These are phyloP conservation scores for Cylas formicarius DNA, from an alignment of 1,140 invertebrate species.

Conservation along the genomic window DNA sequence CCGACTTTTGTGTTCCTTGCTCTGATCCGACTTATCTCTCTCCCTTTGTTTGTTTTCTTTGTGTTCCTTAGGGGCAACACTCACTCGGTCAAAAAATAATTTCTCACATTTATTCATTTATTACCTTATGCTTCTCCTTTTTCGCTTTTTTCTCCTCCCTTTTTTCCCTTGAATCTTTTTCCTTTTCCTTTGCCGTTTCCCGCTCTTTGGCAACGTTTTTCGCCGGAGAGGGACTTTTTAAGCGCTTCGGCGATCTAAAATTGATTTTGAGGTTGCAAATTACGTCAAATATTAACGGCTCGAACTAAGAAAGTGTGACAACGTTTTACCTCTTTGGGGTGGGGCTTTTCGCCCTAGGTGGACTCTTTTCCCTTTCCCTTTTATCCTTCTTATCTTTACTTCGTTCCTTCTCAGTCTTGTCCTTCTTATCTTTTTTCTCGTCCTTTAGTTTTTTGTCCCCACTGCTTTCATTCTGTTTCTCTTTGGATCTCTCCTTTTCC, in stretches of 20 bases:
- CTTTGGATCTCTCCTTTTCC: constrained; percentile 48
- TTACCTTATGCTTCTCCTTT: constrained; percentile 41
- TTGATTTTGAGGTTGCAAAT: too few species aligned
- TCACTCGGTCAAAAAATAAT: constrained; percentile 13
- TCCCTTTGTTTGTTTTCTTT: constrained; percentile 36
- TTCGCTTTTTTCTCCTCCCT: constrained; percentile 40
- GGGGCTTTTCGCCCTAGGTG: constrained; percentile 21
- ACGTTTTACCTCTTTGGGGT: constrained; percentile 26
- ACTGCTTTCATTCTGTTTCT: constrained; percentile 42
- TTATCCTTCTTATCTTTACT: constrained; percentile 45
- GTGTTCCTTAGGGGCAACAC: constrained; percentile 13
- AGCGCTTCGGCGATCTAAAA: constrained; percentile 40
- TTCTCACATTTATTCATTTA: neutral
- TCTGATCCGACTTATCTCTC: constrained; percentile 7
- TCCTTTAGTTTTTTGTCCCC: constrained; percentile 49
- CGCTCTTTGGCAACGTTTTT: constrained; percentile 39
- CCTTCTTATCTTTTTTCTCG: constrained; percentile 55
- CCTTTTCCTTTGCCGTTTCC: constrained; percentile 41
- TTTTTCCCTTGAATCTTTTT: constrained; percentile 41
- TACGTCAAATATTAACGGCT: neutral
- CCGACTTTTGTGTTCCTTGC: constrained; percentile 32
- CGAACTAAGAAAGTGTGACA: constrained; percentile 1
- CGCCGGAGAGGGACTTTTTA: constrained; percentile 43
- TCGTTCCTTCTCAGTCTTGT: constrained; percentile 55
- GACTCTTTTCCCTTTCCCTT: constrained; percentile 40